Base-by-base conservation (phyloP, 2,797 vertebrate species). In the Rhabdomys pumilio region DNA sequence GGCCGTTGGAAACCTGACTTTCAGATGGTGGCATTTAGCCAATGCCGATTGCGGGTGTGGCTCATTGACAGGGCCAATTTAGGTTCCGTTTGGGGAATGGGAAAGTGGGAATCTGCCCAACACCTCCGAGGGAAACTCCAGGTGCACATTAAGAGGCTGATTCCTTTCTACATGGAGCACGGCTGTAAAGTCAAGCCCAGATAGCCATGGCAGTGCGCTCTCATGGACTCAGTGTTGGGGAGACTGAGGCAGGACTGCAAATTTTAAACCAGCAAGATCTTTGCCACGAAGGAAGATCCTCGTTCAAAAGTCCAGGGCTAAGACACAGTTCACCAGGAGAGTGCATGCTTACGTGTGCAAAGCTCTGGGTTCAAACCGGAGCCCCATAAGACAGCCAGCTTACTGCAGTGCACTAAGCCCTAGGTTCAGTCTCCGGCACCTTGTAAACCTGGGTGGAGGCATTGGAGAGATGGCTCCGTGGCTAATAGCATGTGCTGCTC, bases 141-240 rank as follows among this genome's bases (percentile, higher is more conserved):
- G 57, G 6, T 20, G 50, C 53, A 47, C 26, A 72, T 9, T 38
- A 38, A 38, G n/a, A 17, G n/a, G 34, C 44, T 12, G 8, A 13
- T 13, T 90, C 17, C n/a, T 80, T 24, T 3, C 53, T n/a, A 20
- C 0, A 6, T 4, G 41, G 22, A n/a, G 41, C 2, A 2, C 4
- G 26, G 31, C 55, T 50, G 2, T 24, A 31, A 38, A 4, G 3
- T 44, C 44, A 41, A 29, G 5, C 61, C 12, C n/a, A 75, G 53
- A 26, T 11, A 1, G 8, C 26, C 1, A 1, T 8, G 3, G 38
- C 19, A 31, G 15, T 7, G 29, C 4, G 8, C 41, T 34, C 72
- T 31, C 41, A 2, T 41, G 8, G 0, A 24, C n/a, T 41, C n/a
- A 41, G 6, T 3, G 3, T 9, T 57, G 50, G 50, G n/a, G 85